A percentile compares a stretch with the other conserved stretches of the same genome.
phyloP scores from a whole-genome alignment of 2,888 invertebrate species.

The Macrophya annulata region DNA sequence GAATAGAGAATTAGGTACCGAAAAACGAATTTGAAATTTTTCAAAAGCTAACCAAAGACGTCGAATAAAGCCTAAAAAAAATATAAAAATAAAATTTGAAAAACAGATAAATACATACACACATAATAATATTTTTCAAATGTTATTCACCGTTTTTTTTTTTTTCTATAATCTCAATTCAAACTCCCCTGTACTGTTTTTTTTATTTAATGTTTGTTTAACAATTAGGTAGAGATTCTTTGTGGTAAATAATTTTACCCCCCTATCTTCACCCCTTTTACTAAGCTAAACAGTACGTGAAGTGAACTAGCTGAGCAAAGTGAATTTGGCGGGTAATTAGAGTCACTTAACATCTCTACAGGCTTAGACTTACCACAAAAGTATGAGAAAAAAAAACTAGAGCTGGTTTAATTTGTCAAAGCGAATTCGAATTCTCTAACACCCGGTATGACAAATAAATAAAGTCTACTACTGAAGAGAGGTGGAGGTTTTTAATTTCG shows the following conservation, averaged over 20 bases:
- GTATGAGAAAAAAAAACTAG: constrained; percentile 20
- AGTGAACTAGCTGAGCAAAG: not conserved
- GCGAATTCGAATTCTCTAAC: constrained; percentile 11
- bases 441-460: not conserved
- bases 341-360: constrained; percentile 45
- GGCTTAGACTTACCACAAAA: constrained; percentile 1
- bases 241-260: not conserved
- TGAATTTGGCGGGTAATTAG: constrained; percentile 32
- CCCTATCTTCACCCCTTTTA: constrained; percentile 1
- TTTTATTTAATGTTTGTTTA: not conserved
- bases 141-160: not conserved
- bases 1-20: not conserved
- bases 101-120: not conserved
- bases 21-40: not conserved
- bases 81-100: not conserved
- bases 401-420: constrained; percentile 19
- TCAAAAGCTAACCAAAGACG: not conserved
- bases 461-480: not conserved
- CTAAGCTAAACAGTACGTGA: not conserved
- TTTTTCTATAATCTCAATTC: not conserved
- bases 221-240: not conserved
- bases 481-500: not conserved
- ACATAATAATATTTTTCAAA: not conserved
- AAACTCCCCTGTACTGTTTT: not conserved
- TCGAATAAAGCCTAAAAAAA: too few relatives aligned